These are phyloP conservation scores for Bombus ignitus DNA, from an alignment of 1,140 invertebrate species.

Conservation along the genomic window DNA sequence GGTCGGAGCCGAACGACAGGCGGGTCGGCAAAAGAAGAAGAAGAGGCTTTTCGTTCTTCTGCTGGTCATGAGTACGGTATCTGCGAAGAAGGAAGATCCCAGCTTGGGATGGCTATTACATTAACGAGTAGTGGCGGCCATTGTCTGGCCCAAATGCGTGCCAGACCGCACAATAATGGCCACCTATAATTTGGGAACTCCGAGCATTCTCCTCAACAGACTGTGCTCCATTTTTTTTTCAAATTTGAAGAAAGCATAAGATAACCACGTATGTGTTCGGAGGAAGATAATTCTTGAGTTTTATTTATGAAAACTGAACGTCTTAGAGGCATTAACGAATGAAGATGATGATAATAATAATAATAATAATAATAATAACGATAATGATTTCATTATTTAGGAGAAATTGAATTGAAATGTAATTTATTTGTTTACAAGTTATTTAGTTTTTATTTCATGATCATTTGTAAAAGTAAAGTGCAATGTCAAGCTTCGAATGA, in stretches of 20 bases:
- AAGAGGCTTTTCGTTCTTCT: constrained; percentile 69
- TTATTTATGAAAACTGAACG: neutral
- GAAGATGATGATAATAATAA: neutral
- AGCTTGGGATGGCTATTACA: constrained; percentile 79
- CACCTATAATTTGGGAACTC: constrained; percentile 74
- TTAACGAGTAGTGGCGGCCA: constrained; percentile 79
- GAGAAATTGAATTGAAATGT: no score
- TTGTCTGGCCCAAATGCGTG: constrained; percentile 77
- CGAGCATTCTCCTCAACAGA: constrained; percentile 34
- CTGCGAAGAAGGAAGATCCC: constrained; percentile 68
- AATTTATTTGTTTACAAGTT: no score
- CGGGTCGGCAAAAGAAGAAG: constrained; percentile 55
- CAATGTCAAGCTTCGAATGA: no score
- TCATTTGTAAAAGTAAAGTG: no score
- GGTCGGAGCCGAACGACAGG: constrained; percentile 60
- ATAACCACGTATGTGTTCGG: no score
- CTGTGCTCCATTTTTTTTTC: neutral
- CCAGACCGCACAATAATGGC: constrained; percentile 74
- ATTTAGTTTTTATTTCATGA: no score
- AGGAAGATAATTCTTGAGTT: neutral
- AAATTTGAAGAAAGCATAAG: neutral
- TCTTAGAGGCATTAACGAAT: no score
- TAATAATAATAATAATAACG: no score
- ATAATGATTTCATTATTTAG: no score
- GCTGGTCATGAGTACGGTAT: constrained; percentile 58